phyloP scores from a whole-genome alignment of 2,888 invertebrate genomes.

The Myopa testacea region DNA sequence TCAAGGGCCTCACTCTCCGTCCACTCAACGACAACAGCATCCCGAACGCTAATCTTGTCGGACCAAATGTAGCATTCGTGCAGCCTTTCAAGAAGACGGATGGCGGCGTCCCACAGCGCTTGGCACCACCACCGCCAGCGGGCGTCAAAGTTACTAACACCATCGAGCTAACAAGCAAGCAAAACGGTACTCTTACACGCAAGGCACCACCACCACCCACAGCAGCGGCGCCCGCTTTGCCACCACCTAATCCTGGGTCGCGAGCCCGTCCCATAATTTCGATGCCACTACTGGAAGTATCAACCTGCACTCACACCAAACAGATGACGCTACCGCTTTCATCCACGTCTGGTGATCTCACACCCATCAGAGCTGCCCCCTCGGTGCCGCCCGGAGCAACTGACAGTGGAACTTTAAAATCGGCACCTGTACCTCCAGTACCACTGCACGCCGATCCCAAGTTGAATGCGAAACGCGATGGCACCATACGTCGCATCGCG shows the following conservation, averaged over 20 bases:
- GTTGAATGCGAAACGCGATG: constrained; percentile 72
- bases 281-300: constrained; percentile 83
- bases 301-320: constrained; percentile 73
- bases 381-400: constrained; percentile 29
- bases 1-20: constrained; percentile 84
- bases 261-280: constrained; percentile 82
- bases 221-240: constrained; percentile 70
- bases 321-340: constrained; percentile 55
- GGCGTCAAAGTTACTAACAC: constrained; percentile 45
- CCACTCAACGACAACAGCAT: constrained; percentile 63
- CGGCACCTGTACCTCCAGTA: constrained; percentile 72
- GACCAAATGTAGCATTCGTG: constrained; percentile 72
- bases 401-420: constrained; percentile 50
- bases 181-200: constrained; percentile 52
- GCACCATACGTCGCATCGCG: constrained; percentile 78
- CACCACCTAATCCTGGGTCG: constrained; percentile 75
- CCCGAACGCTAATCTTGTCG: constrained; percentile 60
- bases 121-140: constrained; percentile 76
- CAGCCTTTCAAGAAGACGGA: constrained; percentile 59
- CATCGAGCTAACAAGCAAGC: constrained; percentile 43
- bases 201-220: constrained; percentile 50
- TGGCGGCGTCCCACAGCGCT: constrained; percentile 68
- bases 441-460: constrained; percentile 66
- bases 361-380: constrained; percentile 40
- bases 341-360: constrained; percentile 49